Evolutionary conservation across 2,113 vertebrate species (phyloP), one percentile per base, ranked within the genome.

Genomic region (Eonycteris spelaea): DNA sequence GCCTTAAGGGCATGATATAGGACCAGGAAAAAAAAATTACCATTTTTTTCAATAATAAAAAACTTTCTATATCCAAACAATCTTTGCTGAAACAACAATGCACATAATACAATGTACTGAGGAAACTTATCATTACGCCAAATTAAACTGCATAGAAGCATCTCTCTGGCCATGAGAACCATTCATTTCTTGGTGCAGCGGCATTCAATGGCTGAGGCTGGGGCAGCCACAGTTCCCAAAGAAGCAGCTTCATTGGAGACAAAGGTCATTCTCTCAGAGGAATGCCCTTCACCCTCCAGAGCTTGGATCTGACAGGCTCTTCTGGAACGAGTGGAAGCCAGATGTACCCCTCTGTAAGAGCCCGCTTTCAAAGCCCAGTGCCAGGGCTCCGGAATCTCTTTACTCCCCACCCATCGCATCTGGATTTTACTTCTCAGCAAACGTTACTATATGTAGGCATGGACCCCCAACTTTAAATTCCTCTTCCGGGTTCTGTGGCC

Each of bases 21-120:
- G 95, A 75, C 30, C 19, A 74, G 59, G 28, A 14, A 8, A 89
- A 24, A 24, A 53, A 89, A 48, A 86, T 43, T 16, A 35, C 33
- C 5, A 43, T 67, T 65, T 70, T 65, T 57, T 63, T 51, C 40
- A 67, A 51, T 59, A 85, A 87, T 74, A 91, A 84, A 93, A 84
- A 67, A 5, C 22, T 85, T 79, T 70, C 57, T 94, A 65, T 80
- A 70, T 51, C 33, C 87, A 86, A 87, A 94, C 21, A 59, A 35
- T 83, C 55, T 95, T 87, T 94, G 74, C 85, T 83, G 80, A 95
- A 96, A 91, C 40, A 95, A 86, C 63, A 92, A 86, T 38, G 24
- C 43, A 73, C 57, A 91, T 89, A 84, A 80, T 73, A 78, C 91
- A 95, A 94, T 7, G 7, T 63, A 78, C 14, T 45, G 43, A 80